A percentile compares a stretch with the other conserved stretches of the same genome.
phyloP scores from a whole-genome alignment of 1,140 invertebrate species.

The Piezodorus guildinii region DNA sequence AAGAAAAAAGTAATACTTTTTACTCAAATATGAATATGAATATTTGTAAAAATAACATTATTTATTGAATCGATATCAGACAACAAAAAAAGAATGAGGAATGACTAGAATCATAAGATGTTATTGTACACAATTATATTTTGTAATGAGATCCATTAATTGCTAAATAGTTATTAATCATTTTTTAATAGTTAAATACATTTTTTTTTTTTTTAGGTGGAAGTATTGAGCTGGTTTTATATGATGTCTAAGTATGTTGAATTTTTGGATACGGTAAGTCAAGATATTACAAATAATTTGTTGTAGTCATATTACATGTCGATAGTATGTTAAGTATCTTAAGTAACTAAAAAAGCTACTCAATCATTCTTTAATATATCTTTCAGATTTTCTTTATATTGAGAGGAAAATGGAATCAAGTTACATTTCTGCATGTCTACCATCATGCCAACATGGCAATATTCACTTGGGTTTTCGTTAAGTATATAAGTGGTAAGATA shows the following conservation, averaged over 20 bases:
- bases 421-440: conserved; percentile 51
- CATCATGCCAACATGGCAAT: conserved; percentile 46
- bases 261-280: not conserved
- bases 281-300: not conserved
- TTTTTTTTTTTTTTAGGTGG: not conserved
- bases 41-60: no score
- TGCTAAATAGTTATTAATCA: no score
- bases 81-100: no score
- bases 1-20: no score
- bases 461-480: conserved; percentile 41
- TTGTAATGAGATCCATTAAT: no score
- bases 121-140: no score
- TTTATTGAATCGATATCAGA: no score
- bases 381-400: conserved; percentile 50
- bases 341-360: not conserved
- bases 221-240: not conserved
- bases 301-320: not conserved
- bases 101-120: no score
- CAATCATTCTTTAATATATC: not conserved
- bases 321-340: not conserved
- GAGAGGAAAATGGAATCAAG: conserved; percentile 49
- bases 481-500: conserved; percentile 36
- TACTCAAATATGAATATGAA: no score
- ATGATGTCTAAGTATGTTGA: not conserved
- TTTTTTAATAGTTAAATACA: no score